Base-by-base conservation (phyloP, 2,113 vertebrate species). In the Dolichotis patagonum region DNA sequence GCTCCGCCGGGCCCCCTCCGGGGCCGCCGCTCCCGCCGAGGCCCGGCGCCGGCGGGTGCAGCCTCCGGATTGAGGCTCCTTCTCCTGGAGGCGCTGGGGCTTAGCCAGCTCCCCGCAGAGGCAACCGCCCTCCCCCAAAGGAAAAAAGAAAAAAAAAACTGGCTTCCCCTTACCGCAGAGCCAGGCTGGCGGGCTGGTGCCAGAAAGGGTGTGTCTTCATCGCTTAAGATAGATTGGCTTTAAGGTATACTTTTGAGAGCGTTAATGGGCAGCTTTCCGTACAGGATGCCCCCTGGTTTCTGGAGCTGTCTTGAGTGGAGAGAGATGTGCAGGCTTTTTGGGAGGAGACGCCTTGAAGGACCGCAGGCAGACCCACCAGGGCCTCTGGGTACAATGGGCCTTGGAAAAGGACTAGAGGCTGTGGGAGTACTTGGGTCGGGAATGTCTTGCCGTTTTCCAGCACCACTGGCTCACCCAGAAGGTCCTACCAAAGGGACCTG, bases 171-270 rank as follows among this genome's bases (percentile, higher is more conserved):
- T 49, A 78, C 60, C 16, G 97, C 78, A 12, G 91, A 96, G 97
- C 90, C 85, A 38, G 94, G 87, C 62, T 22, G 35, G 82, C 94
- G 11, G 90, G 95, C 96, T 84, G 67, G 95, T 97, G 98, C 98
- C 97, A 97, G 97, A 90, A 92, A 96, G 98, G 98, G 96, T 96
- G 97, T 98, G 97, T 93, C 97, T 71, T 86, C 88, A 3, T 81
- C 49, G 87, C 91, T 91, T 52, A 78, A 96, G 95, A 97, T 88
- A 96, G 95, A 96, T 85, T 96, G 95, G 97, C 97, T 96, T 97
- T 83, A 98, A 97, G 97, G 96, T 97, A 88, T 81, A 97, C 89
- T 95, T 95, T 90, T 28, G 94, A 60, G 95, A 83, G 77, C 82
- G 69, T 5, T 56, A 22, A 65, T 62, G 84, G 84, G 90, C 56